Conservation (phyloP, 2,797 vertebrate species). For the Poecilia wingei region DNA sequence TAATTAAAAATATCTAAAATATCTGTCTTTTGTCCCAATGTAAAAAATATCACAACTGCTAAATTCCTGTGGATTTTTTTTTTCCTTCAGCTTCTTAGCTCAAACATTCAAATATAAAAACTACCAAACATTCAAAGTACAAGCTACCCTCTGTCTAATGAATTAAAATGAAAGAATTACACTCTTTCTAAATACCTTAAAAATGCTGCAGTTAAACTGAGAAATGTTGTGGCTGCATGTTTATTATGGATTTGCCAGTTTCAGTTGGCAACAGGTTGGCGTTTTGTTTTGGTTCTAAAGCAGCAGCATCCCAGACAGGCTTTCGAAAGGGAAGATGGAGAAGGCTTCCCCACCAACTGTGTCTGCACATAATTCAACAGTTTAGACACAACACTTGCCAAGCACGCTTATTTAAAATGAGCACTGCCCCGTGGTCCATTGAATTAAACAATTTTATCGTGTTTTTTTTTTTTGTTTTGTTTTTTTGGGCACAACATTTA, state of each 20-base stretch:
- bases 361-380: constrained; percentile 4
- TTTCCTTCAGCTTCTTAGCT: neutral
- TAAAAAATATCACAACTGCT: neutral
- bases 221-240: neutral
- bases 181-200: neutral
- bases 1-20: neutral
- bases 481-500: neutral
- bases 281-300: neutral
- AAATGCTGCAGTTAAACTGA: neutral
- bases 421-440: neutral
- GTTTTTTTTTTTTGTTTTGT: neutral
- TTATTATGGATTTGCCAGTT: neutral
- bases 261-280: neutral
- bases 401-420: neutral
- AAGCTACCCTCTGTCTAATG: neutral
- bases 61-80: neutral
- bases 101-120: neutral
- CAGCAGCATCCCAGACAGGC: neutral
- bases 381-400: neutral
- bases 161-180: neutral
- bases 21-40: neutral
- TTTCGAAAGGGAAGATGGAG: neutral
- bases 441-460: neutral
- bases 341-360: neutral
- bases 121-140: neutral